These are phyloP conservation scores for Leptinotarsa tumamoca DNA, from an alignment of 2,888 invertebrate species.

Conservation along the genomic window DNA sequence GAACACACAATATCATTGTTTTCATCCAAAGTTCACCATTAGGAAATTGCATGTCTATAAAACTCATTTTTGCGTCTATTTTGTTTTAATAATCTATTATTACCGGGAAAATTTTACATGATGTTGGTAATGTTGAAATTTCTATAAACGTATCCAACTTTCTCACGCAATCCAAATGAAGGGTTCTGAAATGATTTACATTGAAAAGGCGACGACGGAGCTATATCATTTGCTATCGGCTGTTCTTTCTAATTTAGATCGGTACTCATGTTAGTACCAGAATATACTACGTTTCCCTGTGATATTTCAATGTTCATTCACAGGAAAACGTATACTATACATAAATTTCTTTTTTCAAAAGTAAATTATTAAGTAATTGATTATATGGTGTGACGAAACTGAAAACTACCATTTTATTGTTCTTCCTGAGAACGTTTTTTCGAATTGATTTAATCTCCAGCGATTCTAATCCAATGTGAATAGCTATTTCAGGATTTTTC, in stretches of 20 bases:
- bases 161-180: neutral
- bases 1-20: too few relatives aligned
- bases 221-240: neutral
- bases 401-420: too few relatives aligned
- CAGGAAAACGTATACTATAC: too few relatives aligned
- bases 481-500: too few relatives aligned
- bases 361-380: too few relatives aligned
- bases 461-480: too few relatives aligned
- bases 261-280: neutral
- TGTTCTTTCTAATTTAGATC: neutral
- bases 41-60: neutral
- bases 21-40: too few relatives aligned
- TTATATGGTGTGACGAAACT: too few relatives aligned
- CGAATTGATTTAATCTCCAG: too few relatives aligned
- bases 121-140: neutral
- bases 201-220: neutral
- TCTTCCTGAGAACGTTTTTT: too few relatives aligned
- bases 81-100: slow-evolving; percentile 2
- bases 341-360: too few relatives aligned
- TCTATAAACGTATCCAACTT: neutral
- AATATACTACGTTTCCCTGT: neutral
- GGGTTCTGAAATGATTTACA: neutral
- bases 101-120: neutral
- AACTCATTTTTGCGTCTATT: neutral
- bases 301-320: neutral